Percentiles rank a stretch among this genome's conserved stretches.
These are phyloP conservation scores for Stichodactyla mertensii DNA, from an alignment of 64 coral and sea anemone species.

Conservation along the genomic window DNA sequence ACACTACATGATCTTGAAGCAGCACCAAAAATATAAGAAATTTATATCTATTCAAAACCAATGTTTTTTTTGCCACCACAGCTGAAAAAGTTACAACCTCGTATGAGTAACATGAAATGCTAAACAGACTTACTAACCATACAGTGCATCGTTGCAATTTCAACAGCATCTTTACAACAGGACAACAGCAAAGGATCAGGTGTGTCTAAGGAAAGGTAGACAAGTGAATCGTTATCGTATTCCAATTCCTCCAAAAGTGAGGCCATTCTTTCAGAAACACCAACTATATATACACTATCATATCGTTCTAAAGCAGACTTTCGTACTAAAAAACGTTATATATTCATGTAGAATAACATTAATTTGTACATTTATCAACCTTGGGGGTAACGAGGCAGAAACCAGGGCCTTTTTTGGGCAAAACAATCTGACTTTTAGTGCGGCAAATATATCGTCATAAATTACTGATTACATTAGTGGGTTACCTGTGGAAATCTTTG, in stretches of 20 bases:
- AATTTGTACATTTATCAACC: not conserved
- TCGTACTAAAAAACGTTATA: not conserved
- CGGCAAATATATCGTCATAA: not conserved
- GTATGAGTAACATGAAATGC: too few species aligned
- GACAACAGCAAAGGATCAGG: slow-evolving; percentile 8
- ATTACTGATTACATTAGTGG: not conserved
- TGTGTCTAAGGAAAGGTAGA: slow-evolving; percentile 6
- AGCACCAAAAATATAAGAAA: too few species aligned
- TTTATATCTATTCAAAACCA: too few species aligned
- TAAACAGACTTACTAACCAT: not conserved
- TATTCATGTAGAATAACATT: not conserved
- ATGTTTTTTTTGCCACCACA: too few species aligned
- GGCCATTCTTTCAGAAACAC: not conserved
- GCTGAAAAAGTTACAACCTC: too few species aligned
- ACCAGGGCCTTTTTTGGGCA: slow-evolving; percentile 3
- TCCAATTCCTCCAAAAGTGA: not conserved
- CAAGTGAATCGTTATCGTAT: not conserved
- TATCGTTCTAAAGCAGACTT: not conserved
- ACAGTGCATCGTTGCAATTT: slow-evolving; percentile 18
- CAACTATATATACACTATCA: not conserved
- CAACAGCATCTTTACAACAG: slow-evolving; percentile 25
- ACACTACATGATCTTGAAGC: too few species aligned
- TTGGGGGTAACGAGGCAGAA: not conserved
- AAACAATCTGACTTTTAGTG: not conserved
- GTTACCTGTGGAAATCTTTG: too few species aligned